phyloP scores from a whole-genome alignment of 2,888 invertebrate species.

The Microctonus brassicae region DNA sequence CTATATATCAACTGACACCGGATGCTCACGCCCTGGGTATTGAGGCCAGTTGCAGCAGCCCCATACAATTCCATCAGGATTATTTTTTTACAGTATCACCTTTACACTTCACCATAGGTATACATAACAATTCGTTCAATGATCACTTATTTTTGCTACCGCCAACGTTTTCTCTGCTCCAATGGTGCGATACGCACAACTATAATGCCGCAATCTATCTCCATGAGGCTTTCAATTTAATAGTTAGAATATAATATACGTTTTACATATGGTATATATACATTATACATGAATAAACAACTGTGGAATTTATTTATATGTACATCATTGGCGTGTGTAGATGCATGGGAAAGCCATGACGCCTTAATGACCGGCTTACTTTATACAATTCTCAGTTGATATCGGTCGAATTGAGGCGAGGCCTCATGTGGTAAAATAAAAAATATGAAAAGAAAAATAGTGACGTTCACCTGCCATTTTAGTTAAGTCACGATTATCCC shows the following conservation, averaged over 20 bases:
- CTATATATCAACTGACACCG: slow-evolving; percentile 3
- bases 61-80: neutral
- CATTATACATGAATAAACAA: neutral
- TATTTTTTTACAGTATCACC: slow-evolving; percentile 8
- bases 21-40: slow-evolving; percentile 12
- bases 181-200: neutral
- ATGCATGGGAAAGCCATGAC: slow-evolving; percentile 14
- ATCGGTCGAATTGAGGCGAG: slow-evolving; percentile 35
- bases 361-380: slow-evolving; percentile 20
- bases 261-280: too few relatives aligned
- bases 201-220: neutral
- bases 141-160: neutral
- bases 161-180: neutral
- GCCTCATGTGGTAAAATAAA: neutral
- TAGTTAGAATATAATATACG: neutral
- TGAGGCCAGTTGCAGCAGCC: slow-evolving; percentile 19
- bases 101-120: neutral
- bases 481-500: slow-evolving; percentile 36
- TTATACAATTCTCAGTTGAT: slow-evolving; percentile 31
- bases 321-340: neutral
- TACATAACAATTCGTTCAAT: too few relatives aligned
- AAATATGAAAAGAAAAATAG: neutral
- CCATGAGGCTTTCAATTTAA: neutral
- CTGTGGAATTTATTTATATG: neutral
- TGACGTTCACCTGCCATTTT: slow-evolving; percentile 40